Evolutionary conservation across 1,140 invertebrate species (phyloP), one percentile per base, ranked within the genome.

Genomic region (Nymphalis io): DNA sequence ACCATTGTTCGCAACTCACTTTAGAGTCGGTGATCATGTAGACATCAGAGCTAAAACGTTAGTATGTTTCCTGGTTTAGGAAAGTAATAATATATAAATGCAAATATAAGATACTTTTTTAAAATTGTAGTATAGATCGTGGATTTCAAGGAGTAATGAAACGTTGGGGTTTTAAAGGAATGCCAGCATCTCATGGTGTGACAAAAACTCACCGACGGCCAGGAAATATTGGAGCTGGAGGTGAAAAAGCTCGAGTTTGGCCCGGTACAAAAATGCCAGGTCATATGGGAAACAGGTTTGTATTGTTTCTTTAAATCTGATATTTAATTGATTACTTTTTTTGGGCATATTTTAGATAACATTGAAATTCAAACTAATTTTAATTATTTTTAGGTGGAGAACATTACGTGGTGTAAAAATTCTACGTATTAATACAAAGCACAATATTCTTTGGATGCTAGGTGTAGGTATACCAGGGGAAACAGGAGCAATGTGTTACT

Each of bases 91-190:
- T 3, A 20, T 6, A 21, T 2, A 59, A 59, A 20, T 16, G 13
- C 4, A 60, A 40, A 53, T 21, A 6, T 53, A 21, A 51, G 11
- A 12, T 16, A 3, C 13, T 3, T 18, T 13, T 53, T 53, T 53
- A 13, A 27, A 16, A 68, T 63, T 73, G 87, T 92, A 98, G 97
- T 3, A 95, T 98, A 51, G 96, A 98, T 83, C 94, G 96, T 84
- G 99, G 98, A n/a, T 99, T 99, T 85, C 98, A 99, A 95, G 99
- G 99, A 60, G 99, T 99, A 0, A 96, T 99, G 93, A 99, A 97
- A 92, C 93, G 98, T 27, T 99, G 97, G 95, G 97, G 97, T 46
- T 98, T 99, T 83, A 96, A 97, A 85, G 99, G 99, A 67, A 96
- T 97, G 94, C 98, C 97, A 72, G 96, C 96, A 10, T 95, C 95